phyloP scores from a whole-genome alignment of 2,113 vertebrate genomes.

The Deroptyus accipitrinus region DNA sequence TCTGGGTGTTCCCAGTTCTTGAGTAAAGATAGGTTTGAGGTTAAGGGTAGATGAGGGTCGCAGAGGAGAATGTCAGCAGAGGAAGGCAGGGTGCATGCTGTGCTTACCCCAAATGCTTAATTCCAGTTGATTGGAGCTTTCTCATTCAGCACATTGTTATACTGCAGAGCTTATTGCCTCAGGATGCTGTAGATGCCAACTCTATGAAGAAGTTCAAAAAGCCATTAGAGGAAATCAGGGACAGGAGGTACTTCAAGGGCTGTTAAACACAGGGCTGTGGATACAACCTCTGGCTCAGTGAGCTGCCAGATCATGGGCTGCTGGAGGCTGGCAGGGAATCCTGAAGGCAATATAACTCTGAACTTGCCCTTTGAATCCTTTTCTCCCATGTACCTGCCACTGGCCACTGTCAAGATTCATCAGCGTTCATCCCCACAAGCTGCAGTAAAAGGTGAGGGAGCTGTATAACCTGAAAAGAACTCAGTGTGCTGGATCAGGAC shows the following conservation, averaged over 20 bases:
- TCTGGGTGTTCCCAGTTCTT: background rate
- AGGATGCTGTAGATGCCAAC: background rate
- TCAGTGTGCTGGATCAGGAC: background rate
- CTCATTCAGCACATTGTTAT: background rate
- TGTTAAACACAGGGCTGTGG: background rate
- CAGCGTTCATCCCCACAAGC: background rate
- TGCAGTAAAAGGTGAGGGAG: background rate
- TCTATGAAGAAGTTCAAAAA: background rate
- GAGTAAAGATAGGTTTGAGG: background rate
- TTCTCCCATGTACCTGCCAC: background rate
- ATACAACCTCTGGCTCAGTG: background rate
- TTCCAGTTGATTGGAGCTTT: background rate
- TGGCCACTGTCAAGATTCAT: background rate
- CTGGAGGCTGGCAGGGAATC: background rate
- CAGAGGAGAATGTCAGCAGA: background rate
- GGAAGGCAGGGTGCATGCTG: background rate
- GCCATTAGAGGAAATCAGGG: background rate
- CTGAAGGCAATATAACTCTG: background rate
- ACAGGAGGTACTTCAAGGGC: constrained; percentile 37
- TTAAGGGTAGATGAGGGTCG: background rate
- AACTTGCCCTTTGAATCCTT: background rate
- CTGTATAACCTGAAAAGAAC: background rate
- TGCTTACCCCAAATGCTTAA: background rate
- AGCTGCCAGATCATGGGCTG: background rate
- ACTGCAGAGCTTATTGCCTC: background rate